Base-by-base conservation (phyloP, 2,113 vertebrate species). In the Bucco capensis region DNA sequence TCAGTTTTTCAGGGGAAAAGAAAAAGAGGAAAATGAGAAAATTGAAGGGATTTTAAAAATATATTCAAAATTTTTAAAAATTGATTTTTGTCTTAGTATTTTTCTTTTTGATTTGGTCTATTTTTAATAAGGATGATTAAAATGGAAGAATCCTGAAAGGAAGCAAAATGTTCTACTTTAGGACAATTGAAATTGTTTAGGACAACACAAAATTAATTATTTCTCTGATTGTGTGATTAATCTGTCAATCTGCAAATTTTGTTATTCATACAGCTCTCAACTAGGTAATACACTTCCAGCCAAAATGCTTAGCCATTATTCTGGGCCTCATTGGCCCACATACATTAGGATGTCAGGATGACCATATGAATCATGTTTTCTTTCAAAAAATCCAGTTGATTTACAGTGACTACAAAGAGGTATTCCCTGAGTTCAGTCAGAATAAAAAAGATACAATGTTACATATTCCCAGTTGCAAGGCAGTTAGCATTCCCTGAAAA, bases 161-260 rank as follows among this genome's bases (percentile, higher is more conserved):
- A 35, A 91, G 16, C 10, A 87, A 67, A 93, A 42, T 81, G 6
- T 42, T 83, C 80, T 86, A 19, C 6, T 94, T 70, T 90, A 86
- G 69, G 76, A 74, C 23, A 80, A 57, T 5, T 76, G 18, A 83
- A 70, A 75, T 82, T 47, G 11, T 91, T 93, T 57, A 80, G 37
- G 42, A 60, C 14, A 89, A 72, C 33, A 60, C 14, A 83, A 93
- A 69, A 90, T 58, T 66, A 92, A 54, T 86, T 73, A 70, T 81
- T 56, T 81, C 40, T 51, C 47, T 88, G 74, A 15, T 77, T 90
- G 70, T 46, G 25, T 49, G 79, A 54, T 67, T 88, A 57, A 75
- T 50, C 30, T 70, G 35, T 64, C 53, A 62, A 3, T 88, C 51
- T 83, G 27, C 44, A 83, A 88, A 86, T 86, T 62, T 33, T 28